Base-by-base conservation (phyloP, 2,888 invertebrate species). In the Sarcophaga carnaria region DNA sequence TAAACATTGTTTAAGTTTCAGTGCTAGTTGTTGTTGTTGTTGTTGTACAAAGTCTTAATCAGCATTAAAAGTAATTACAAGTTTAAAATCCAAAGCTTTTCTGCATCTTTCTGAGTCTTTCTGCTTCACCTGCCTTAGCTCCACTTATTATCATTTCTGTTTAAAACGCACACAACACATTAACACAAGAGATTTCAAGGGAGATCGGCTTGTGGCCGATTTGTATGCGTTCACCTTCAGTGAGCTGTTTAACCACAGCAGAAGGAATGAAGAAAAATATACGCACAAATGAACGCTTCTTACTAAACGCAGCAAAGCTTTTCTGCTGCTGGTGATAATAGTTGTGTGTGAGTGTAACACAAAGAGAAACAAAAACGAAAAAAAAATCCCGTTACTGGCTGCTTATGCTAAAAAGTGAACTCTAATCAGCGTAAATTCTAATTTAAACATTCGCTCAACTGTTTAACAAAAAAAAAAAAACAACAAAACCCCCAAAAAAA, bases 371-470 rank as follows among this genome's bases (percentile, higher is more conserved):
- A 11, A 45, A 17, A n/a, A n/a, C n/a, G 59, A 59, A 27, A 49
- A 27, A 78, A 64, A 20, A 6, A 22, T 54, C 59, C 59, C n/a
- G 67, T 60, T 22, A 71, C 71, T 62, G 37, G 8, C 62, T 74
- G 47, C 69, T 83, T 67, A 59, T 81, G 79, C 69, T 83, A 59
- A 85, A 86, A 86, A 87, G 80, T 76, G 67, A 87, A 88, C 83
- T 88, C 88, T 88, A 89, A 89, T 89, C 89, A 88, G 88, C 88
- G 83, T 88, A 88, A 87, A 89, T 88, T 88, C 81, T 86, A 88
- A 88, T 89, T 89, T 88, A 77, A 88, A 83, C 60, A 88, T 83
- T 82, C 74, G 70, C 80, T 88, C 78, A 85, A 76, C 79, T 88
- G 81, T 81, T 85, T 54, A 54, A 75, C 72, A 70, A 86, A 70